A percentile compares a stretch with the other conserved stretches of the same genome.
Conservation (phyloP, 1,140 invertebrate species). For the Vanessa atalanta region DNA sequence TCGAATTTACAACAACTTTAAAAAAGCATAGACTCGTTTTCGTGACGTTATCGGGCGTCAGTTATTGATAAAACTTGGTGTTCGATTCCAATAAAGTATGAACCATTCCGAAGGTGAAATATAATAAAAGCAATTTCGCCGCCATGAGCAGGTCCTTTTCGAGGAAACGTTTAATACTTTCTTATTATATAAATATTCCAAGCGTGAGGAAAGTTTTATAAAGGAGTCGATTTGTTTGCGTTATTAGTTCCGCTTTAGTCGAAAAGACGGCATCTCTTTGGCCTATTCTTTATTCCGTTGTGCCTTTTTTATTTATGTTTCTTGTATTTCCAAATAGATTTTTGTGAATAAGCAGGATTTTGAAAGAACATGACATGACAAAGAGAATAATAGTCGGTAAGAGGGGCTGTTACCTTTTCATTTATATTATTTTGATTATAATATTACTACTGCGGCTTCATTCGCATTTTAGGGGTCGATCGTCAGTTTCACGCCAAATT, state of each 20-base stretch:
- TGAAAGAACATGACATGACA: no score
- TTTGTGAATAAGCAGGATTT: no score
- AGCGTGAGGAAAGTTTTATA: background rate
- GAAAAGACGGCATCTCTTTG: background rate
- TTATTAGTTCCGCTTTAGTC: background rate
- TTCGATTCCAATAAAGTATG: background rate
- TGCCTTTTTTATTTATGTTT: no score
- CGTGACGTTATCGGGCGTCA: background rate
- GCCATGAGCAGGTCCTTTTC: background rate
- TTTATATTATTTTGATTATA: no score
- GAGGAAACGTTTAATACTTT: background rate
- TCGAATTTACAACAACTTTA: background rate
- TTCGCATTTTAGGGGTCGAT: no score
- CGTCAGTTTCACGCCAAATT: no score
- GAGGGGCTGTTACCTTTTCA: no score
- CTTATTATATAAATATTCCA: background rate
- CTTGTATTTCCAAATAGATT: no score
- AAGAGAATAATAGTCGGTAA: no score
- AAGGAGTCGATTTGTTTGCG: background rate
- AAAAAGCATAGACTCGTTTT: background rate
- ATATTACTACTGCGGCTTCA: no score
- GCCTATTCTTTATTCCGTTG: no score
- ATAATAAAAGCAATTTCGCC: constrained; percentile 16
- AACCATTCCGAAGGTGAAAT: constrained; percentile 10
- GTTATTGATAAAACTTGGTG: background rate